A percentile compares a stretch with the other conserved stretches of the same genome.
Evolutionary conservation across 1,140 invertebrate species (phyloP).

Genomic region (Linepithema humile): DNA sequence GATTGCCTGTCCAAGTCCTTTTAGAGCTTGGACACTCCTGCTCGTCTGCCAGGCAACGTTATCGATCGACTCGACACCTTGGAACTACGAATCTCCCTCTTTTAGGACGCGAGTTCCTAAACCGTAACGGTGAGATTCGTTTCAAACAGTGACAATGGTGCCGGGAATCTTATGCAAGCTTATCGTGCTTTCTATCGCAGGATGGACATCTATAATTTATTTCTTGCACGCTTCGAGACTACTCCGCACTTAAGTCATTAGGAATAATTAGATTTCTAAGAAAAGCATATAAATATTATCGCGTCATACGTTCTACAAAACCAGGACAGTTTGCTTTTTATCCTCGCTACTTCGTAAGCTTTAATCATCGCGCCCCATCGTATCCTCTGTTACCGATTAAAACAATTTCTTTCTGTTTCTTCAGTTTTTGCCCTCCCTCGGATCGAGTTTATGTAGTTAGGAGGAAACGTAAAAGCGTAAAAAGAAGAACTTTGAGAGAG

Average conservation of each 20-base stretch:
- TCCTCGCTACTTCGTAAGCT: neutral
- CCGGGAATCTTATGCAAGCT: constrained; percentile 15
- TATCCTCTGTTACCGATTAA: neutral
- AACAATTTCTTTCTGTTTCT: constrained; percentile 27
- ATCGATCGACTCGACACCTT: constrained; percentile 52
- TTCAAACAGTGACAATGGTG: constrained; percentile 58
- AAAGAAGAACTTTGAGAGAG: constrained; percentile 49
- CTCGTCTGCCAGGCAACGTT: constrained; percentile 58
- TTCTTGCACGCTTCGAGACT: constrained; percentile 1
- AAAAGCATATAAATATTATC: neutral
- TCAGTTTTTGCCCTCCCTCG: constrained; percentile 11
- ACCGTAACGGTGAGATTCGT: neutral
- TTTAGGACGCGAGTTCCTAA: constrained; percentile 29
- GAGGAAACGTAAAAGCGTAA: constrained; percentile 53
- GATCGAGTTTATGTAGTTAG: constrained; percentile 30
- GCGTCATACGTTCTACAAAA: constrained; percentile 18
- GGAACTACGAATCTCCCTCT: constrained; percentile 51
- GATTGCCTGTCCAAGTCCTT: constrained; percentile 33
- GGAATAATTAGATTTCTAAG: constrained; percentile 30
- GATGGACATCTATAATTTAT: constrained; percentile 48
- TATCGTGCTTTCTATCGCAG: constrained; percentile 64
- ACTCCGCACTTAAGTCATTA: constrained; percentile 18
- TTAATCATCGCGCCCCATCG: constrained; percentile 22
- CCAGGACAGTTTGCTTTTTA: neutral
- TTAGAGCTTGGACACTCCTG: constrained; percentile 49